Evolutionary conservation across 2,113 vertebrate species (phyloP), one percentile per base, ranked within the genome.

Genomic region (Amblyornis subalaris): DNA sequence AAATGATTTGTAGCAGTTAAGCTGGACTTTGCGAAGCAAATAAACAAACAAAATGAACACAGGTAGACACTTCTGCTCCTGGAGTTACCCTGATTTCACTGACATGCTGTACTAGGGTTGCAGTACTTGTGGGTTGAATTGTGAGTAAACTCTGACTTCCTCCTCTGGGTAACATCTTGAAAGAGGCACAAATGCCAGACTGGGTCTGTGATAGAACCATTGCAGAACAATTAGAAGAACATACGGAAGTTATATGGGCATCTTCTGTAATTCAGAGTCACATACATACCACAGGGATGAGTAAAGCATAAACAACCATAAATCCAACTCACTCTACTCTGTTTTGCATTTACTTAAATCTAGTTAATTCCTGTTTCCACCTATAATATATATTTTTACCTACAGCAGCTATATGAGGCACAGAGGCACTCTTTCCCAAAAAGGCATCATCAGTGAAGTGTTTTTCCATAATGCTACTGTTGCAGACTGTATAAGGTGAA

Each of bases 51-150:
- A 64, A 77, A 36, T 25, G 0, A 70, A 38, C 19, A 51, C 0
- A 40, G 12, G 4, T 7, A 69, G 10, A 53, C 36, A 58, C 5
- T 77, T 71, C 24, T 54, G 8, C 20, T 73, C 8, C 25, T 21
- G 7, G 20, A 33, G 70, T 38, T 10, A 61, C 5, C 13, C 44
- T 35, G 8, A 45, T 71, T 62, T 67, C 53, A 71, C 44, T 33
- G 21, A 9, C 6, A 4, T 62, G 35, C 21, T 5, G 1, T 7
- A n/a, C 25, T 35, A 82, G 7, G 2, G 19, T 44, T 5, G 1
- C 20, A 57, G 7, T 57, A 54, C 6, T 76, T 61, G 35, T 38
- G 4, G 17, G 47, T 5, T 50, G 19, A 75, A 67, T 3, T 64
- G 8, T 38, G 12, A 14, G 9, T 58, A 50, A 74, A 60, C 13